phyloP scores from a whole-genome alignment of 2,888 invertebrate species.

The Cephus runcator region DNA sequence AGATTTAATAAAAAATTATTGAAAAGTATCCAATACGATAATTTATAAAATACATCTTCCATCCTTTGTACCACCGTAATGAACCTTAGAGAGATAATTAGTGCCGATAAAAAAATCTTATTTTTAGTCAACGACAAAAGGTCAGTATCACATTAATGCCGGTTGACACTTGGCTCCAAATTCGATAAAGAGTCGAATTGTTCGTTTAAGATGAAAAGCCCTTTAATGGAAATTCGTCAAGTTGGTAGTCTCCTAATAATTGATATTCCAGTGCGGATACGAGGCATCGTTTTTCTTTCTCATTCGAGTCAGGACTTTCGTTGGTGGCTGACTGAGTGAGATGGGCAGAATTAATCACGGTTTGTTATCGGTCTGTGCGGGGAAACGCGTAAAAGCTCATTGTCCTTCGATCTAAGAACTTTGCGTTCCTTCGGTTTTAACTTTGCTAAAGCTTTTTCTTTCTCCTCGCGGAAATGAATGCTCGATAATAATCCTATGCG shows the following conservation, averaged over 20 bases:
- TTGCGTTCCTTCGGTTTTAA: not conserved
- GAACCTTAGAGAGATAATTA: too few species aligned
- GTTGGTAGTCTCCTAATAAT: not conserved
- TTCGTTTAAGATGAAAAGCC: not conserved
- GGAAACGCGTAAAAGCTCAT: not conserved
- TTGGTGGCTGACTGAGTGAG: not conserved
- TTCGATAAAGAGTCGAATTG: not conserved
- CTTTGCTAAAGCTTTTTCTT: not conserved
- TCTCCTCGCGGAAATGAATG: not conserved
- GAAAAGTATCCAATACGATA: too few species aligned
- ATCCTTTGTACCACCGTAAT: not conserved
- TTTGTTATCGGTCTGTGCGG: not conserved
- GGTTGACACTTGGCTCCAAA: not conserved
- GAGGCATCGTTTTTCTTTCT: not conserved
- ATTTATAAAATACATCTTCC: not conserved
- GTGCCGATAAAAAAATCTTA: not conserved
- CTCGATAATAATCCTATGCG: not conserved
- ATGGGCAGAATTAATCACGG: not conserved
- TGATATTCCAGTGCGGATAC: not conserved
- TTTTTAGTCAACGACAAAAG: not conserved
- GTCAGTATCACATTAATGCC: not conserved
- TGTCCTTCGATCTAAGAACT: not conserved
- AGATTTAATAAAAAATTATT: too few species aligned
- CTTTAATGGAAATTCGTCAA: not conserved
- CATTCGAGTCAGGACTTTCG: not conserved